Evolutionary conservation across 2,113 vertebrate species (phyloP), one percentile per base, ranked within the genome.

Genomic region (Monopterus albus): DNA sequence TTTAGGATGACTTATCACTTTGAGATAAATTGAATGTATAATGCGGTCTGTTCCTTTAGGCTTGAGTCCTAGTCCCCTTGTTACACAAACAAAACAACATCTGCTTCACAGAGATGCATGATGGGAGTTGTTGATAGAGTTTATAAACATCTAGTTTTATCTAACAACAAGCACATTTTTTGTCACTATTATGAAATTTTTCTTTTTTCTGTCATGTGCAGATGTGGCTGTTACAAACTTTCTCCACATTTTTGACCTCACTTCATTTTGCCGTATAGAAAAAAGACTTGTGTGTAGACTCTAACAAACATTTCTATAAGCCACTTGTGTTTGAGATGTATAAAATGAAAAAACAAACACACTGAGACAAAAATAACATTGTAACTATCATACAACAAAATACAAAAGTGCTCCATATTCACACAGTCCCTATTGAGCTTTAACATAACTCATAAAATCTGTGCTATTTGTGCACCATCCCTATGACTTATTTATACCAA

Each of bases 121-220:
- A 46, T 60, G 20, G 12, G 18, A 52, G 58, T 61, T 79, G 79
- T 72, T 75, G 53, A 78, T 21, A 20, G 23, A 47, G 43, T 83
- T 71, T 45, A 31, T 70, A 77, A 82, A 86, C 69, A 83, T 49
- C 57, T 56, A 36, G 39, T 40, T 49, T 28, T 13, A 18, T 77
- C 18, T 38, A 29, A 33, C 29, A 47, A 6, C 71, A 20, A 66
- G 55, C 60, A 29, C 53, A 47, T 59, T 77, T 56, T 36, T 35
- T 17, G 39, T 46, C 38, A 26, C 3, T 39, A 3, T 59, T 38
- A 15, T 33, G 10, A 23, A n/a, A n/a, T n/a, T n/a, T n/a, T 39
- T 20, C 23, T 6, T 45, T 23, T 8, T 38, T 11, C 26, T 12
- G 2, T 40, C 25, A 21, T 56, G 59, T 58, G 43, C 58, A 72